A percentile compares a stretch with the other conserved stretches of the same genome.
phyloP scores from a whole-genome alignment of 2,888 invertebrate species.

The Drosophila prolongata region DNA sequence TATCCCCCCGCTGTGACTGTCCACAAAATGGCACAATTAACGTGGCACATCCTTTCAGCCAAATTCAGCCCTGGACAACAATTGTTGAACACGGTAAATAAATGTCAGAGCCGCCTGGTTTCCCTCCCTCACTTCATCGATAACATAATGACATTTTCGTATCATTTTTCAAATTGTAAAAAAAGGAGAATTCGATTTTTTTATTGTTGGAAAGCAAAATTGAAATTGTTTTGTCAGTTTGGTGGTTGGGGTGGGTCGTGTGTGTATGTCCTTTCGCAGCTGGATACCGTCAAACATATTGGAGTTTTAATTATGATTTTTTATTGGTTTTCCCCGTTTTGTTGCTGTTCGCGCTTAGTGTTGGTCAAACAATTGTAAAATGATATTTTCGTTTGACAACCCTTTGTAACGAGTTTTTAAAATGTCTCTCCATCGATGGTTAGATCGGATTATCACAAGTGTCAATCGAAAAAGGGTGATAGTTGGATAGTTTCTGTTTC shows the following conservation, averaged over 20 bases:
- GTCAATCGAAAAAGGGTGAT: slow-evolving; percentile 42
- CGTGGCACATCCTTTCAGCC: slow-evolving; percentile 78
- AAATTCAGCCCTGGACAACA: slow-evolving; percentile 75
- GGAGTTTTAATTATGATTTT: slow-evolving; percentile 82
- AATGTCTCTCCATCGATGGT: slow-evolving; percentile 30
- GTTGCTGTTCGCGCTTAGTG: slow-evolving; percentile 67
- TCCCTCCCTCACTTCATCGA: slow-evolving; percentile 47
- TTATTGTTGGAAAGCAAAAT: slow-evolving; percentile 64
- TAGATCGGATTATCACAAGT: slow-evolving; percentile 63
- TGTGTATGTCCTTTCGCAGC: slow-evolving; percentile 63
- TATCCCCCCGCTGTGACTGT: slow-evolving; percentile 71
- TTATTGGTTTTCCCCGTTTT: slow-evolving; percentile 66
- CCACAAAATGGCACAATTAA: slow-evolving; percentile 80
- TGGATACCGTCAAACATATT: slow-evolving; percentile 75
- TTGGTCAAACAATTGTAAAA: slow-evolving; percentile 78
- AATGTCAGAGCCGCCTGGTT: slow-evolving; percentile 71
- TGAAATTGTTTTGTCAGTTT: slow-evolving; percentile 81
- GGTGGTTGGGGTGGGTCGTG: slow-evolving; percentile 63
- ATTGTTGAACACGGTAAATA: slow-evolving; percentile 79
- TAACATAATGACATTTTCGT: slow-evolving; percentile 81
- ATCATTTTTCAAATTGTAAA: slow-evolving; percentile 80
- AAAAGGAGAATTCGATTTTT: slow-evolving; percentile 49
- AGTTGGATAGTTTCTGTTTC: slow-evolving; percentile 13
- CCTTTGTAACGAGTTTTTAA: slow-evolving; percentile 59
- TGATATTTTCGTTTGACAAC: slow-evolving; percentile 63